Percentiles rank a stretch among this genome's conserved stretches.
Conservation (phyloP, 2,797 vertebrate genomes). For the Xenentodon cancila region DNA sequence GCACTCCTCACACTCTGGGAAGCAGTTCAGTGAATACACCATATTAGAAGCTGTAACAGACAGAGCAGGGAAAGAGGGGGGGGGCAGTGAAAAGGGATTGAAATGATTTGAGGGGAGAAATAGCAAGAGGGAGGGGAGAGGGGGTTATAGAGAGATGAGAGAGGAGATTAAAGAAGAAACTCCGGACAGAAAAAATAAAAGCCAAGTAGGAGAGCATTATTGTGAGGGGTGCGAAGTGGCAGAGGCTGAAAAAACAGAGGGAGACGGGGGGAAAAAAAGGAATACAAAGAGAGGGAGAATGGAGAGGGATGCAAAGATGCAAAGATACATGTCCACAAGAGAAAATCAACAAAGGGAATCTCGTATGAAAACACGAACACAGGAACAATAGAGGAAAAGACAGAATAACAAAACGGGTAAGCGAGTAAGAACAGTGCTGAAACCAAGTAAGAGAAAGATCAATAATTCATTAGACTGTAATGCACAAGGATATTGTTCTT, state of each 20-base stretch:
- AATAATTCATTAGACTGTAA: constrained; percentile 82
- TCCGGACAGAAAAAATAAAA: constrained; percentile 24
- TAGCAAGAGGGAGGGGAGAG: constrained; percentile 15
- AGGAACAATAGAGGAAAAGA: constrained; percentile 18
- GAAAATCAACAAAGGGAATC: constrained; percentile 6
- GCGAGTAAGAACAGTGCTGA: constrained; percentile 62
- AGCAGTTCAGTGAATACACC: constrained; percentile 75
- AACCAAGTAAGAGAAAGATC: constrained; percentile 76
- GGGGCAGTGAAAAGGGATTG: constrained; percentile 37
- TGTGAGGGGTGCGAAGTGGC: constrained; percentile 33
- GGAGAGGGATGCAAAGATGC: constrained; percentile 4
- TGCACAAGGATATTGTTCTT: constrained; percentile 68
- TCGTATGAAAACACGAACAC: constrained; percentile 23
- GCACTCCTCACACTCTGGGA: constrained; percentile 81
- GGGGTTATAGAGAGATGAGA: constrained; percentile 47
- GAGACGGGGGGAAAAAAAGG: constrained; percentile 3
- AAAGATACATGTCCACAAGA: constrained; percentile 16
- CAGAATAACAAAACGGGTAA: constrained; percentile 14
- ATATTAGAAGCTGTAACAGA: constrained; percentile 76
- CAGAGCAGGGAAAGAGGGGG: constrained; percentile 41
- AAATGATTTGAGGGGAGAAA: constrained; percentile 61
- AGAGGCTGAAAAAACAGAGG: constrained; percentile 20
- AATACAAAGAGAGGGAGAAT: constrained; percentile 6
- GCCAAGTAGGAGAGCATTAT: constrained; percentile 16
- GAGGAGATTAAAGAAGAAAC: constrained; percentile 63